Evolutionary conservation across 2,113 vertebrate species (phyloP).

Genomic region (Hippoglossus stenolepis): DNA sequence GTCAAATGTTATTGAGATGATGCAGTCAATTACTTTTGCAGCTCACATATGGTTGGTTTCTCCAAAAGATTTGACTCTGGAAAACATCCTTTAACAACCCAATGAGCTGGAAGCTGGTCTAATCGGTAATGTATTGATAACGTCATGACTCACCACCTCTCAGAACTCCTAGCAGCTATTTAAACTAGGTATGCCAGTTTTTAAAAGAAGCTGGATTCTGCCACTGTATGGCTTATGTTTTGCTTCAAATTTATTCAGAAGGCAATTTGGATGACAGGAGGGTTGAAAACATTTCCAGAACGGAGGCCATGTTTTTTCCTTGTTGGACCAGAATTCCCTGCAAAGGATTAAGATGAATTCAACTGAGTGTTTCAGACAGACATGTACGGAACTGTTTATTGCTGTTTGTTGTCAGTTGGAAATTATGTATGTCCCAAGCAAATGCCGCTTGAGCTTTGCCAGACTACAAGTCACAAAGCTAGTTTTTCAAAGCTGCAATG

Average conservation of each 20-base stretch:
- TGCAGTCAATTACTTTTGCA: neutral
- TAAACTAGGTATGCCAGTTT: neutral
- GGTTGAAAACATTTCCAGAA: too few species aligned
- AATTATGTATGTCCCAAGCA: constrained; percentile 3
- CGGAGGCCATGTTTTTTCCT: neutral
- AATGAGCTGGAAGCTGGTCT: constrained; percentile 14
- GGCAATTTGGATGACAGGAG: neutral
- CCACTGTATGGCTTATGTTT: neutral
- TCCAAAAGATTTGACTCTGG: neutral
- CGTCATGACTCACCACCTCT: constrained; percentile 7
- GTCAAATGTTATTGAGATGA: constrained; percentile 5
- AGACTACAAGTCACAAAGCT: constrained; percentile 7
- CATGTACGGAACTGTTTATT: neutral
- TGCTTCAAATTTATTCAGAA: constrained; percentile 4
- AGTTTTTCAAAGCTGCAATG: neutral
- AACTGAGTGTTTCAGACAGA: constrained; percentile 18
- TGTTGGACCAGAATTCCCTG: neutral
- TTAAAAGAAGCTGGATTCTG: neutral
- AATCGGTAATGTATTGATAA: constrained; percentile 2
- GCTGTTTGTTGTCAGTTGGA: neutral
- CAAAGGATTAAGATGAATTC: constrained; percentile 15
- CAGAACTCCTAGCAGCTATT: constrained; percentile 3
- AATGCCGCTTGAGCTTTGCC: neutral
- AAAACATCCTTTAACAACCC: neutral
- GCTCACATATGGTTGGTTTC: neutral